Conservation (phyloP, 2,888 invertebrate species). For the Oligia strigilis region DNA sequence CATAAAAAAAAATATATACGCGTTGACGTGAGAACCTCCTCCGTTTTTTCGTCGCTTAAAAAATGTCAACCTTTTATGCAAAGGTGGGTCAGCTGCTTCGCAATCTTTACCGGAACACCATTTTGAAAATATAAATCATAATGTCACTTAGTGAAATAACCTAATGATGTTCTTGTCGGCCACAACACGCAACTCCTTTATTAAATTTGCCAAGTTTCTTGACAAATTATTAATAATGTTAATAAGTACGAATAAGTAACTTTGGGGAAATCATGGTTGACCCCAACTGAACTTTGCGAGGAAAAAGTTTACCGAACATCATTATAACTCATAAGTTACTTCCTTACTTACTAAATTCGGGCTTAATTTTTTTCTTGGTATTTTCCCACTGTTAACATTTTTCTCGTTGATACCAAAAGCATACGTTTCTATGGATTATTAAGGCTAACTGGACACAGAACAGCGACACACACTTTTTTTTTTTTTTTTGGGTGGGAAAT, state of each 20-base stretch:
- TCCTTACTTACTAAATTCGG: constrained; percentile 20
- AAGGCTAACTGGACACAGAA: neutral
- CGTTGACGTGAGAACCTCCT: too few relatives aligned
- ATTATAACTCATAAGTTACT: constrained; percentile 5
- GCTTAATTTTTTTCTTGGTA: neutral
- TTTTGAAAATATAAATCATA: constrained; percentile 44
- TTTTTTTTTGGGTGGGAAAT: too few relatives aligned
- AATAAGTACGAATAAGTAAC: constrained; percentile 24
- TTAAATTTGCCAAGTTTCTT: constrained; percentile 41
- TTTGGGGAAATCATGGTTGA: constrained; percentile 23
- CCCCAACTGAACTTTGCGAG: constrained; percentile 30
- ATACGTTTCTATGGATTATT: neutral
- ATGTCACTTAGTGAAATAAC: constrained; percentile 37
- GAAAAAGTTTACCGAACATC: constrained; percentile 26
- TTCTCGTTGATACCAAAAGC: neutral
- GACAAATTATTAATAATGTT: constrained; percentile 38
- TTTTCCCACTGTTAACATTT: neutral
- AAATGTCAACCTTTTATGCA: too few relatives aligned
- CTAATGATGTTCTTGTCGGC: constrained; percentile 40
- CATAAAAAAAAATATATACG: too few relatives aligned
- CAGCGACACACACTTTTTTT: too few relatives aligned
- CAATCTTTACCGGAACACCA: constrained; percentile 13
- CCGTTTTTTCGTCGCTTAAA: too few relatives aligned
- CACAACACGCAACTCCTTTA: constrained; percentile 41
- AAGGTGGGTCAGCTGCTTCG: neutral